Evolutionary conservation across 2,113 vertebrate species (phyloP).

Genomic region (Megaceryle maxima): DNA sequence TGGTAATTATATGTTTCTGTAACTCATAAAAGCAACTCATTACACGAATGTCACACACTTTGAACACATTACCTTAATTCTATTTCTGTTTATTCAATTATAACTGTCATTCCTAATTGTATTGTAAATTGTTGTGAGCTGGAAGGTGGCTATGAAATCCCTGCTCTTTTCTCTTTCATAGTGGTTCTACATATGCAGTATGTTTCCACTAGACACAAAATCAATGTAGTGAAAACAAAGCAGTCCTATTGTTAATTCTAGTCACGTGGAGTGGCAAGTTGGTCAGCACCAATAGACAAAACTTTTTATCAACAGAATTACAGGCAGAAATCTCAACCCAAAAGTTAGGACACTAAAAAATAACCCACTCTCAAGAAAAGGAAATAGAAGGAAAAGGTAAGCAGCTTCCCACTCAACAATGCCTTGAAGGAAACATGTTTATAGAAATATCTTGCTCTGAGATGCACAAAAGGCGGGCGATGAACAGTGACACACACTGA

Average conservation of each 20-base stretch:
- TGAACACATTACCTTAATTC: slow-evolving; percentile 75
- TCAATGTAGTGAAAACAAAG: slow-evolving; percentile 12
- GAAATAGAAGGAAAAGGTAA: not conserved
- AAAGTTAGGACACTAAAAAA: not conserved
- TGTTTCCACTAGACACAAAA: slow-evolving; percentile 10
- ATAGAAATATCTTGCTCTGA: not conserved
- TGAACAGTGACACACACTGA: not conserved
- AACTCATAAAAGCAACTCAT: slow-evolving; percentile 72
- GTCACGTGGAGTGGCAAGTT: not conserved
- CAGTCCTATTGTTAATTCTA: not conserved
- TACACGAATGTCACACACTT: slow-evolving; percentile 57
- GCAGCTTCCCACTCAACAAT: not conserved
- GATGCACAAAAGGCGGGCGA: not conserved
- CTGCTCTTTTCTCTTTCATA: slow-evolving; percentile 23
- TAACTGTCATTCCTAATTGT: slow-evolving; percentile 37
- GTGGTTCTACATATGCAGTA: not conserved
- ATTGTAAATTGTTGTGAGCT: slow-evolving; percentile 30
- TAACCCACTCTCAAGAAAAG: not conserved
- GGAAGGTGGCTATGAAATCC: slow-evolving; percentile 23
- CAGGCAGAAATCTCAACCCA: not conserved
- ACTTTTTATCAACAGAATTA: not conserved
- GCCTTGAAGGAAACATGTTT: not conserved
- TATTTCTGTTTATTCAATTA: slow-evolving; percentile 74
- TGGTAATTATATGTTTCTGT: slow-evolving; percentile 74
- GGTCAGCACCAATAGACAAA: not conserved